Evolutionary conservation across 2,113 vertebrate genomes (phyloP).

Genomic region (Ardeotis arabs): DNA sequence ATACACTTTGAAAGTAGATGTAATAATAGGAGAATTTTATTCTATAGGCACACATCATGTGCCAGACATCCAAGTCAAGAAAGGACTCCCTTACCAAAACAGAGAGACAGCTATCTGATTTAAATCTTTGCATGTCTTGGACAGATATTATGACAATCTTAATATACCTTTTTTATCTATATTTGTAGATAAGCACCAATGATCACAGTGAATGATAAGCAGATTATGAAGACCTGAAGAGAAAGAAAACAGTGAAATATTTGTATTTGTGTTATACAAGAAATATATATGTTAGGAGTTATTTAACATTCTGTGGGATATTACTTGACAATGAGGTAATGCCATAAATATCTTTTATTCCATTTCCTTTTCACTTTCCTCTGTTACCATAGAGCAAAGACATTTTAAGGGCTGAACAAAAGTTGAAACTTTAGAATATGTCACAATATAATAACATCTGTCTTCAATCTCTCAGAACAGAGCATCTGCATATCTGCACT

Average conservation of each 20-base stretch:
- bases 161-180: background rate
- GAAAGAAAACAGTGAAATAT: background rate
- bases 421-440: background rate
- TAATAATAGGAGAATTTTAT: background rate
- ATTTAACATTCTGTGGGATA: background rate
- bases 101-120: background rate
- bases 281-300: background rate
- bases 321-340: background rate
- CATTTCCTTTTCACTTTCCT: background rate
- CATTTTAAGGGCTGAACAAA: background rate
- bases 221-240: background rate
- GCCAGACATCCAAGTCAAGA: background rate
- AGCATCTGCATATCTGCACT: background rate
- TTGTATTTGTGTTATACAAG: background rate
- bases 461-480: background rate
- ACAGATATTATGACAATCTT: background rate
- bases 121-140: fast-evolving
- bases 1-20: background rate
- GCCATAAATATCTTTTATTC: background rate
- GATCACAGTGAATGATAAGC: background rate
- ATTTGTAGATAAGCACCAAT: background rate
- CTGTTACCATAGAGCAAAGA: background rate
- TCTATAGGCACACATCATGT: fast-evolving
- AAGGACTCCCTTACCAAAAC: background rate
- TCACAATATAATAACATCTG: background rate